Evolutionary conservation across 2,888 invertebrate genomes (phyloP).

Genomic region (Sphecodes monilicornis): DNA sequence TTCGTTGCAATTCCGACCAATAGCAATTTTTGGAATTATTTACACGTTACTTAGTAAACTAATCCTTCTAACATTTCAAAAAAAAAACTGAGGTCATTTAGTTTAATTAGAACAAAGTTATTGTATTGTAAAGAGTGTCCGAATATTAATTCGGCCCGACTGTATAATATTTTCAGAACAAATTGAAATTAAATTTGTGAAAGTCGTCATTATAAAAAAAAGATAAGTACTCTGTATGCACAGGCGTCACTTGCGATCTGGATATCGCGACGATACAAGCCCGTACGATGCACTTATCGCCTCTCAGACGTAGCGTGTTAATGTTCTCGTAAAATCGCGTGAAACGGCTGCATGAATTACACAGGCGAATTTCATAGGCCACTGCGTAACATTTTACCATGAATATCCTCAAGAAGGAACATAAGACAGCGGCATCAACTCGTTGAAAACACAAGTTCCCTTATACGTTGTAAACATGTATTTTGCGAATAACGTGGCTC

Average conservation of each 20-base stretch:
- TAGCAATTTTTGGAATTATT: too few species aligned
- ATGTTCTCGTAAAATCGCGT: slow-evolving; percentile 26
- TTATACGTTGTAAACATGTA: neutral
- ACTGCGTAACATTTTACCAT: neutral
- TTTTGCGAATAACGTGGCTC: neutral
- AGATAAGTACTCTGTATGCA: neutral
- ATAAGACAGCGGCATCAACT: slow-evolving; percentile 1
- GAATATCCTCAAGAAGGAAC: slow-evolving; percentile 33
- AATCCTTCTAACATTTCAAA: too few species aligned
- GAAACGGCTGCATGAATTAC: slow-evolving; percentile 35
- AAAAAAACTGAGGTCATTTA: too few species aligned
- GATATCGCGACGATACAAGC: neutral
- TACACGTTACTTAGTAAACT: too few species aligned
- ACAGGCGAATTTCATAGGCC: slow-evolving; percentile 31
- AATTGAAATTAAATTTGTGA: too few species aligned
- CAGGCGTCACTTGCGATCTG: neutral
- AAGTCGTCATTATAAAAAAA: neutral
- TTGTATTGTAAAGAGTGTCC: too few species aligned
- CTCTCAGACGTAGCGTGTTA: slow-evolving; percentile 3
- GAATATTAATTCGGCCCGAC: too few species aligned
- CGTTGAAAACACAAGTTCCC: slow-evolving; percentile 16
- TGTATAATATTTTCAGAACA: too few species aligned
- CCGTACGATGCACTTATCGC: neutral
- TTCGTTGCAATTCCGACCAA: too few species aligned
- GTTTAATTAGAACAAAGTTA: too few species aligned